Evolutionary conservation across 2,797 vertebrate species (phyloP), one percentile per base, ranked within the genome.

Genomic region (Melanotaenia boesemani): DNA sequence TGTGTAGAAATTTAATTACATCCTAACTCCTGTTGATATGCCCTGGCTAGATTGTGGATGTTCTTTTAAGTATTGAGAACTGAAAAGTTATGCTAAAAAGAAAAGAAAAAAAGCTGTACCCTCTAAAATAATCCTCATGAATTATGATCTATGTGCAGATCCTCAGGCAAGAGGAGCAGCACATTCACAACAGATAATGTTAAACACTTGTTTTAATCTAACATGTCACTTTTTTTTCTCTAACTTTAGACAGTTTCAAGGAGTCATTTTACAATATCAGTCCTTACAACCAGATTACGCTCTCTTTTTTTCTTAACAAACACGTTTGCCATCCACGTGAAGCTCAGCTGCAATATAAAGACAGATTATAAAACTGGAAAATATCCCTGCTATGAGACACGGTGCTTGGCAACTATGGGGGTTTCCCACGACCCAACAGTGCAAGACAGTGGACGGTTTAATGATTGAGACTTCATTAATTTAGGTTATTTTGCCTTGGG

Each of bases 401-500:
- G 16, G 8, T 16, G 20, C 12, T 48, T 56, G 39, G 39, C n/a
- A 32, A 9, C 18, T 39, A 12, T 44, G n/a, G 34, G 4, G 63
- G 74, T 36, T 77, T 50, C 28, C 59, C n/a, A 67, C 6, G 8
- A 46, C 52, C 54, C 3, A 16, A 15, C 24, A 20, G 6, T 46
- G 5, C 10, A 2, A 48, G n/a, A 37, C 46, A 63, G 60, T 10
- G 6, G 52, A 54, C 32, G 20, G 26, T 39, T 76, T 69, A 13
- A 28, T 41, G 4, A 26, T 69, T 68, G 8, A 70, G 41, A 76
- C 55, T 18, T 18, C 9, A 24, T 64, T 37, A 13, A 26, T 8
- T 13, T 67, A 78, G 71, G 22, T 63, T 75, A 3, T 6, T 72
- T 75, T 60, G 36, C 56, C 48, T 77, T 7, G 4, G 28, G 39